phyloP scores from a whole-genome alignment of 2,888 invertebrate species.

The Philereme vetulata region DNA sequence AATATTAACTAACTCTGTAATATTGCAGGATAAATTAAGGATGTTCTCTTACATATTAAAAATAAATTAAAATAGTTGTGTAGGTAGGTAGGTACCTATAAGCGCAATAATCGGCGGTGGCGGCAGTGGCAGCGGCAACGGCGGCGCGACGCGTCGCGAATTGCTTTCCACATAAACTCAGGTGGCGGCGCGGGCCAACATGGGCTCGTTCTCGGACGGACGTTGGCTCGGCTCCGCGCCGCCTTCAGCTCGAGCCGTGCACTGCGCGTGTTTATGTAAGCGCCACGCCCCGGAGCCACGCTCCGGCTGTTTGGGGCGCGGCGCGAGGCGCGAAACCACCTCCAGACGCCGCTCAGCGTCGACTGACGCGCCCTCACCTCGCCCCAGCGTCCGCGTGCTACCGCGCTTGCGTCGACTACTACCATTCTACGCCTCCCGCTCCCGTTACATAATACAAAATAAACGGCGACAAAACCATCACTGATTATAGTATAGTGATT shows the following conservation, averaged over 20 bases:
- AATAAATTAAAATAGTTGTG: no score
- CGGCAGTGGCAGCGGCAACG: slow-evolving; percentile 74
- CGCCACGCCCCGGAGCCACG: slow-evolving; percentile 84
- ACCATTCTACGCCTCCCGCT: slow-evolving; percentile 59
- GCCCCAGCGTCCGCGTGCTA: slow-evolving; percentile 51
- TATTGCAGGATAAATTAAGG: no score
- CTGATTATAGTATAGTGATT: no score
- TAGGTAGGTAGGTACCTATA: slow-evolving; percentile 71
- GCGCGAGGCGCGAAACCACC: slow-evolving; percentile 77
- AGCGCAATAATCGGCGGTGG: slow-evolving; percentile 71
- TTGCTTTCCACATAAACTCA: slow-evolving; percentile 71
- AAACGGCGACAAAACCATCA: slow-evolving; percentile 52
- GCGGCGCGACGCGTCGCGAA: slow-evolving; percentile 67
- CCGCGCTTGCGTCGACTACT: slow-evolving; percentile 67
- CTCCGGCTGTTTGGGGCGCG: slow-evolving; percentile 80
- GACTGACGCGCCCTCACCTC: slow-evolving; percentile 71
- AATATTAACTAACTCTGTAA: no score
- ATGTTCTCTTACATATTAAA: no score
- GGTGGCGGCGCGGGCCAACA: slow-evolving; percentile 76
- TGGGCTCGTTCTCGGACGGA: slow-evolving; percentile 78
- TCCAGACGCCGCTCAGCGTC: slow-evolving; percentile 80
- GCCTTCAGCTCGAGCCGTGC: slow-evolving; percentile 62
- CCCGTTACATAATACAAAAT: slow-evolving; percentile 70
- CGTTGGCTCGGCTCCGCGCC: slow-evolving; percentile 75
- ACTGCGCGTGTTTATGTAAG: slow-evolving; percentile 82